Base-by-base conservation (phyloP, 2,797 vertebrate species). In the Pteropus rufus region DNA sequence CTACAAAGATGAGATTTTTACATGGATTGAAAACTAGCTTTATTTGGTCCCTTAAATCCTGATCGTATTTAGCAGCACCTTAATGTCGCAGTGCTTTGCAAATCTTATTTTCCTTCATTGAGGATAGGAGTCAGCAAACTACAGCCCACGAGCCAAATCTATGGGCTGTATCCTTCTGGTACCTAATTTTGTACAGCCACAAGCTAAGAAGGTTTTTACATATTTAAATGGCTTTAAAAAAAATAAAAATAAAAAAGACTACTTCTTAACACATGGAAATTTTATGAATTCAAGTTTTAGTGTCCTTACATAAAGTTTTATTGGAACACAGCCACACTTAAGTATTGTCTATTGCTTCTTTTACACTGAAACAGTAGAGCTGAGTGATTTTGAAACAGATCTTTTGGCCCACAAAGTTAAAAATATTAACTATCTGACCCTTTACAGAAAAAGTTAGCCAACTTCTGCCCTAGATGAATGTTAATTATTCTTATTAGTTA, bases 21-120 rank as follows among this genome's bases (percentile, higher is more conserved):
- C 96, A 95, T 95, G 96, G 93, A 97, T 62, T 95, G 95, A 97
- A 96, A 97, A 97, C 96, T 96, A 95, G 95, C 97, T 98, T 96
- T 96, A 97, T 97, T 97, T 97, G 96, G 95, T 95, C 85, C 85
- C 83, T 77, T 81, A 88, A 93, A 93, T 24, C 14, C 23, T 15
- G 58, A 85, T 21, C 0, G 21, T 77, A 91, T 64, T 56, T 73
- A 69, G 62, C 60, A 89, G 70, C 41, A 82, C 94, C 95, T 95
- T 94, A 79, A 75, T 60, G 69, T 10, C n/a, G 36, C 19, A 58
- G 15, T 7, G 31, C 65, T 85, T 34, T 60, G 31, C 69, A 75
- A 92, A 65, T 29, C 81, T 46, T 36, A 79, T 14, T 79, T 52
- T 80, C 72, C 41, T 36, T 46, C 69, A 44, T 3, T 67, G 31